phyloP scores from a whole-genome alignment of 1,140 invertebrate genomes.

The Drosophila lacteicornis region DNA sequence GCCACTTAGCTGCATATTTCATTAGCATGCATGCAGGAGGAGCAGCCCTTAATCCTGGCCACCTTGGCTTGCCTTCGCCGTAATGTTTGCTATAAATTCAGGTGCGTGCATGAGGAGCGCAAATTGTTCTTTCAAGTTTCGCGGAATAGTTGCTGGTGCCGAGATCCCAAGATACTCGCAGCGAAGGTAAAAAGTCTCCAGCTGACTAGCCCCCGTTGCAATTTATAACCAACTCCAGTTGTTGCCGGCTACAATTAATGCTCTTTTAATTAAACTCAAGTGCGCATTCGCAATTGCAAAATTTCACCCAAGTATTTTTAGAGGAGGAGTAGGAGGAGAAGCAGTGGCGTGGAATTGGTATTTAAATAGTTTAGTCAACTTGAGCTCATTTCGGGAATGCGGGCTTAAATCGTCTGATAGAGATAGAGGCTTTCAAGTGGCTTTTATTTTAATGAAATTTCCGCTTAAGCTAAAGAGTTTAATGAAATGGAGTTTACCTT shows the following conservation, averaged over 20 bases:
- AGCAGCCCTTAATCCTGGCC: constrained; percentile 59
- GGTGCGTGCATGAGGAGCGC: constrained; percentile 46
- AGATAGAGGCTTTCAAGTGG: constrained; percentile 39
- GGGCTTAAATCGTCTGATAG: constrained; percentile 38
- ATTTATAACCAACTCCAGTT: constrained; percentile 60
- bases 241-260: constrained; percentile 76
- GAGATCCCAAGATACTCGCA: constrained; percentile 31
- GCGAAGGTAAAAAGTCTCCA: constrained; percentile 28
- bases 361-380: constrained; percentile 58
- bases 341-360: not conserved
- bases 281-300: constrained; percentile 78
- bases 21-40: constrained; percentile 70
- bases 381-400: constrained; percentile 18
- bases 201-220: constrained; percentile 33
- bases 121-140: constrained; percentile 68
- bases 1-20: constrained; percentile 75
- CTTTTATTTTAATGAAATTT: constrained; percentile 76
- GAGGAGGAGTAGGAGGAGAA: not conserved
- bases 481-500: constrained; percentile 34
- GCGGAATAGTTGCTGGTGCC: constrained; percentile 62
- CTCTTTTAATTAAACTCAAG: constrained; percentile 81
- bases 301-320: constrained; percentile 60
- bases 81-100: constrained; percentile 62
- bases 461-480: constrained; percentile 16
- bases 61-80: not conserved